Base-by-base conservation (phyloP, 2,797 vertebrate genomes). In the Percopsis omiscomaycus region DNA sequence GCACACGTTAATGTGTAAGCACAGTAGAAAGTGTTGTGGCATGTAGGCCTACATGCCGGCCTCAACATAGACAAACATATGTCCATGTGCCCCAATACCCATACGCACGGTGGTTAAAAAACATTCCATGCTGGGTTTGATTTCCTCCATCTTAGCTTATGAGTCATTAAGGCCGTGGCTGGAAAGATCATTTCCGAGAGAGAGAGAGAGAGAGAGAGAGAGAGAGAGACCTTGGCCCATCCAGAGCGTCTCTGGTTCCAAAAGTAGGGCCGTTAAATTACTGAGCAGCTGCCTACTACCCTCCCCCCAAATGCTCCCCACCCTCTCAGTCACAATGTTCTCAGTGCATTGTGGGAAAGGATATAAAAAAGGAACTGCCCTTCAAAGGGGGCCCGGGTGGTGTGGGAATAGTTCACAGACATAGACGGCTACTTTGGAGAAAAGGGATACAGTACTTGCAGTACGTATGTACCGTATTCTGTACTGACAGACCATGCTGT, bases 201-300 rank as follows among this genome's bases (percentile, higher is more conserved):
- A 22, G 22, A 22, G 22, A 22, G 22, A 22, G 22, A 22, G 22
- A 22, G 22, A 22, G 22, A 22, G 22, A 22, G 29, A 4, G 45
- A 30, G 27, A 9, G 14, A 47, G 27, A 9, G 14, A 51, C n/a
- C n/a, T n/a, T n/a, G 59, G 44, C 29, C 22, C 58, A 59, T 70
- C 71, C 57, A 60, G 57, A 52, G 59, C 47, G 54, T 66, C 50
- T 71, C 56, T 11, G 49, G 46, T 59, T 79, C 71, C 63, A 79
- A 78, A 65, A 61, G 64, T 61, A 68, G 69, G 58, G 42, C 52
- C 68, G 37, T 71, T 67, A 77, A 80, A 82, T 83, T 78, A 81
- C 65, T 79, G 77, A 74, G 68, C 61, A 65, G 66, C 62, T 74
- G 62, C 32, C 48, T 44, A 54, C 30, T 14, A 46, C 59, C 4